Base-by-base conservation (phyloP, 1,140 invertebrate species). In the Temnothorax curvispinosus region DNA sequence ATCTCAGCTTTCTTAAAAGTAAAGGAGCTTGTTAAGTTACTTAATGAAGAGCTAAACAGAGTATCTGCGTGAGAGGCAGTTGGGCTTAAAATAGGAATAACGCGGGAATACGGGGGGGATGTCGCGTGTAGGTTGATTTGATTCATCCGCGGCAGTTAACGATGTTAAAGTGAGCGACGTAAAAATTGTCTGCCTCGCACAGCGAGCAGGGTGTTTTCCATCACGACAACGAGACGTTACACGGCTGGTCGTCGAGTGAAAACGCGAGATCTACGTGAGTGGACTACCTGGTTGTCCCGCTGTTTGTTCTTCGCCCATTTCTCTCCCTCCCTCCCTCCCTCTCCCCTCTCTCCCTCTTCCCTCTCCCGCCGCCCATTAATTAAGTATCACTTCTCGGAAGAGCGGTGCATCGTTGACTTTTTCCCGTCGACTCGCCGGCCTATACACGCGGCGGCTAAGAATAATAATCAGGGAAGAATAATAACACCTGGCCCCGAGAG, bases 321-420 rank as follows among this genome's bases (percentile, higher is more conserved):
- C 18, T 21, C 58, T n/a, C 27, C 8, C 13, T 27, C 50, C 7
- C 13, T 27, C 50, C 7, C 6, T n/a, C 11, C 7, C 50, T 27
- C 15, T 7, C 15, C n/a, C 52, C 35, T 8, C 15, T 15, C 41
- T 13, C 21, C 27, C 21, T 62, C 7, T 35, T 27, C 8, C 7
- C 58, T 67, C 21, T 69, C 32, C 72, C 18, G 15, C 76, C 76
- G 81, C 47, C 75, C 38, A 90, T 90, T 90, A 90, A 90, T 90
- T 90, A 90, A 89, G 87, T 89, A 90, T 90, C 64, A 71, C 65
- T 90, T 88, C 82, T 88, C 67, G 76, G 87, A 90, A 90, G 62
- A 54, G 65, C n/a, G 21, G 9, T 58, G 35, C 64, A 75, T 72
- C 54, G 72, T n/a, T 50, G 27, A 27, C 27, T 27, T 27, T 27